Evolutionary conservation across 2,113 vertebrate species (phyloP), one percentile per base, ranked within the genome.

Genomic region (Daboia siamensis): DNA sequence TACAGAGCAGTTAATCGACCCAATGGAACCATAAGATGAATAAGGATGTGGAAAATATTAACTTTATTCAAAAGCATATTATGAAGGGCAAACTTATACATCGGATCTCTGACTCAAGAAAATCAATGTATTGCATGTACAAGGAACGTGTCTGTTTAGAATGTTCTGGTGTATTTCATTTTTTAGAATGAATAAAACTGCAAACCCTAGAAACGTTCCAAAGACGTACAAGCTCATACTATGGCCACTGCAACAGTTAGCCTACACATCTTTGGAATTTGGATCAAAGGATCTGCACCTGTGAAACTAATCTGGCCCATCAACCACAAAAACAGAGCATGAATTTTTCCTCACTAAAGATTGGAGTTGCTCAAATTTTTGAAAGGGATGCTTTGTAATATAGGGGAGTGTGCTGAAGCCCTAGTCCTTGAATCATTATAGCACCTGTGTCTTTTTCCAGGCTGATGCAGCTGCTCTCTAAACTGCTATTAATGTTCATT

Each of bases 1-100:
- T 89, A 89, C 1, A 44, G 86, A 93, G 54, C 0, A 23, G 93
- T 86, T 5, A 91, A 91, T 0, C 74, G 90, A 94, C 0, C 15
- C 39, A 39, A 57, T 54, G 12, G 17, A 84, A 91, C 6, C 91
- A 90, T 91, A 93, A 93, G 90, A n/a, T 48, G 21, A 87, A 48
- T 44, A 48, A 3, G 21, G n/a, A 86, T 20, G 0, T 1, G 21
- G 87, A 59, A 21, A 54, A n/a, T 15, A 93, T 92, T 92, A 94
- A 48, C 61, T 12, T 29, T 8, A 74, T 7, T 3, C 89, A 51
- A 23, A 94, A 10, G 20, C 23, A 52, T 15, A 64, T 20, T 91
- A 1, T 0, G 26, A 93, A 29, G 46, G 80, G 17, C 15, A 96
- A 90, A 90, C 85, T 86, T 90, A 2, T 5, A 90, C 46, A 87